Percentiles rank a stretch among this genome's conserved stretches.
Conservation (phyloP, 2,888 invertebrate genomes). For the Stenichneumon culpator region DNA sequence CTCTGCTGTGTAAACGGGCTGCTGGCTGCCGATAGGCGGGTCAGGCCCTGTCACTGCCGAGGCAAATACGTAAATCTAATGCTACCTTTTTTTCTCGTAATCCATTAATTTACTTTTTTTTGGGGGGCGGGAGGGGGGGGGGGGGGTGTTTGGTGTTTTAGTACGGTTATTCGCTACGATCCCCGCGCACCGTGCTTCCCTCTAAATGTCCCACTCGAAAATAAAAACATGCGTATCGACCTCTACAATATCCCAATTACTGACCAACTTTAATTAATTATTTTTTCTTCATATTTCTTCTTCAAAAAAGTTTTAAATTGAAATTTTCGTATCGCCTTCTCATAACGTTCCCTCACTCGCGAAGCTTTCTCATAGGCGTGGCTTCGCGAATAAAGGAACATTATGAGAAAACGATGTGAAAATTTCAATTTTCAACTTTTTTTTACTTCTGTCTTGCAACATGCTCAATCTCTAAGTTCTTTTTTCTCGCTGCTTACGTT, state of each 20-base stretch:
- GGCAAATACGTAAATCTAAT: constrained; percentile 83
- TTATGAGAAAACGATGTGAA: too few species aligned
- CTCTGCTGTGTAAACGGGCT: constrained; percentile 88
- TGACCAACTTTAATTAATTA: not conserved
- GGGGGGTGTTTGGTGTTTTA: not conserved
- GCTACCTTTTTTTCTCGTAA: constrained; percentile 70
- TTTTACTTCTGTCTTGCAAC: constrained; percentile 27
- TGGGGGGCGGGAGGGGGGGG: not conserved
- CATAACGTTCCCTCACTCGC: too few species aligned
- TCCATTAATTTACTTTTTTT: constrained; percentile 33
- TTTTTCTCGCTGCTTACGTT: not conserved
- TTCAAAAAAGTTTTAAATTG: too few species aligned
- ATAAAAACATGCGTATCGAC: constrained; percentile 49
- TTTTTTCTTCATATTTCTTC: not conserved
- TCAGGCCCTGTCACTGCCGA: constrained; percentile 83
- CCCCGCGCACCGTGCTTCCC: constrained; percentile 3
- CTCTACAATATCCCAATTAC: constrained; percentile 50
- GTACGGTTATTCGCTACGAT: constrained; percentile 1
- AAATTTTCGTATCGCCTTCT: too few species aligned
- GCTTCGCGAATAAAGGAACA: too few species aligned
- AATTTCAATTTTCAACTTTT: not conserved
- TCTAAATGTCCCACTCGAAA: not conserved
- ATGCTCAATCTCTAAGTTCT: constrained; percentile 29
- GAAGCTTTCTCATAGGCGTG: too few species aligned
- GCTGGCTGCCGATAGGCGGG: constrained; percentile 81